Evolutionary conservation across 2,113 vertebrate species (phyloP), one percentile per base, ranked within the genome.

Genomic region (Baryphthengus martii): DNA sequence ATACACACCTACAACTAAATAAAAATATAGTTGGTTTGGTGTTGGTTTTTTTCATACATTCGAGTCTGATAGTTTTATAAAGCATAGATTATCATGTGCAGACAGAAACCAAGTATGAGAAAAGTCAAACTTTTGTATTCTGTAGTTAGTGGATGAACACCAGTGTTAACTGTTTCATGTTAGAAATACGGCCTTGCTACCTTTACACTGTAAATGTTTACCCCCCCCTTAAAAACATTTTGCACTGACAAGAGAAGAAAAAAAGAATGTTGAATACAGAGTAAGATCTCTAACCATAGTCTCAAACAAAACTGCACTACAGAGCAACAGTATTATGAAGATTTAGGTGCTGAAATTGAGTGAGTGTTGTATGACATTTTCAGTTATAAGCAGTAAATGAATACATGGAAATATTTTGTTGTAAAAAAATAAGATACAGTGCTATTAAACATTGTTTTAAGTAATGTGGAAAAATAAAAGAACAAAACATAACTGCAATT

Each of bases 391-490:
- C 52, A 62, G 52, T 40, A 96, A 93, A 88, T 49, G 7, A 95
- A 91, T 37, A 91, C 31, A 55, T 92, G 62, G 92, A 90, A 95
- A 88, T 92, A 94, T 87, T 93, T 96, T 94, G 44, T 96, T 96
- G 86, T 95, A 93, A 96, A 96, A 95, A 96, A 92, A 70, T 52
- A 88, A 93, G 61, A 95, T 59, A 89, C 49, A 96, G 68, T 87
- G 73, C 78, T 96, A 92, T 89, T 95, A 90, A 82, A 91, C 73
- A 85, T 85, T 90, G 83, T 89, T 89, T 95, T 89, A 92, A 89
- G 58, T 95, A 95, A 95, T 7, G 42, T 86, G 78, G 52, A 96
- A 83, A 96, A 97, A 97, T 90, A 95, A 97, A 97, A 89, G 40
- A 86, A 20, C 26, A 93, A 94, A 93, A 84, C 33, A 24, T 52